These are phyloP conservation scores for Endotricha flammealis DNA, from an alignment of 2,888 invertebrate genomes.

Conservation along the genomic window DNA sequence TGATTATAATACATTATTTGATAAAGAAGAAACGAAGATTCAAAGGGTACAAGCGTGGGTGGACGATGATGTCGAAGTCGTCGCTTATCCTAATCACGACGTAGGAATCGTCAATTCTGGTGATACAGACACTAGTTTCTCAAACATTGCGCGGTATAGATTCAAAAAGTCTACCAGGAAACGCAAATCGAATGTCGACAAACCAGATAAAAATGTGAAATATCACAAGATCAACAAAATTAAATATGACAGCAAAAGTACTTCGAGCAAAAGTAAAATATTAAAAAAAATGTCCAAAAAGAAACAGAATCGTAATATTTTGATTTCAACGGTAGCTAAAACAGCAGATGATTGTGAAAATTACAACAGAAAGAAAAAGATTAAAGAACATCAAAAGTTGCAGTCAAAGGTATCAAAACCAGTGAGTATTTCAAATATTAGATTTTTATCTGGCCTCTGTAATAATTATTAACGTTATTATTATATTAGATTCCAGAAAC, in stretches of 20 bases:
- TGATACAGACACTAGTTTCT: conserved; percentile 30
- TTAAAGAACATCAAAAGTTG: conserved; percentile 23
- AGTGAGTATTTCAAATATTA: conserved; percentile 28
- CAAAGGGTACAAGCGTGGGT: conserved; percentile 48
- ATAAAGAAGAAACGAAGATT: conserved; percentile 25
- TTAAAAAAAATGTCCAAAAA: conserved; percentile 29
- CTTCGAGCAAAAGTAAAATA: conserved; percentile 28
- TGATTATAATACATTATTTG: conserved; percentile 1
- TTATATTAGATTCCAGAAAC: conserved; percentile 51
- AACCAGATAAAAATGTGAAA: conserved; percentile 11
- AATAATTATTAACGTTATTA: neutral
- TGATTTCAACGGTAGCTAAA: conserved; percentile 29
- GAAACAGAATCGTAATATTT: conserved; percentile 26
- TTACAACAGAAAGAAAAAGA: conserved; percentile 23
- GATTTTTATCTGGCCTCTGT: too few relatives aligned
- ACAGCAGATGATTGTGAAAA: conserved; percentile 24
- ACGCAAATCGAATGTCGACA: conserved; percentile 15
- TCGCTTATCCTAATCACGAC: conserved; percentile 27
- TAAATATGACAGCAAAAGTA: conserved; percentile 24
- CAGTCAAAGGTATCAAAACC: conserved; percentile 38
- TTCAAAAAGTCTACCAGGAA: conserved; percentile 28
- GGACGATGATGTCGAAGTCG: conserved; percentile 34
- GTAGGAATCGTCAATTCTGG: conserved; percentile 28
- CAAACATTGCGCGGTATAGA: conserved; percentile 22
- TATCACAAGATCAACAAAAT: conserved; percentile 14